phyloP scores from a whole-genome alignment of 2,888 invertebrate species.

The Ditula angustiorana region DNA sequence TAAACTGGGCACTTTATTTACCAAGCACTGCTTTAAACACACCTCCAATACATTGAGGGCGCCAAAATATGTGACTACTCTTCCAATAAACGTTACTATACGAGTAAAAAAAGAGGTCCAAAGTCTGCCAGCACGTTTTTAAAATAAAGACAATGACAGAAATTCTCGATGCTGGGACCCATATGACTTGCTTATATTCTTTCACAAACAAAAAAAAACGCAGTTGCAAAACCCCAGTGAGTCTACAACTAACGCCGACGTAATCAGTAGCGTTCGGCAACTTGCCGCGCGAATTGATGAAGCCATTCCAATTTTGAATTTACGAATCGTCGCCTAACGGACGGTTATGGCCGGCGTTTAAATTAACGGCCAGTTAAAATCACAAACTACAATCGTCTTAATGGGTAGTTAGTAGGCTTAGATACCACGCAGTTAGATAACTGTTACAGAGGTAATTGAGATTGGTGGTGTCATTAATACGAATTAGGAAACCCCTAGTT shows the following conservation, averaged over 20 bases:
- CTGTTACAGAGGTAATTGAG: conserved; percentile 21
- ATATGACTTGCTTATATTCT: no score
- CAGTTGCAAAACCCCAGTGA: neutral
- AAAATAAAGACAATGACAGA: no score
- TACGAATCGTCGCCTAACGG: conserved; percentile 57
- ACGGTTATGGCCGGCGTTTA: conserved; percentile 57
- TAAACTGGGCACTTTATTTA: no score
- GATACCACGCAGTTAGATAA: conserved; percentile 28
- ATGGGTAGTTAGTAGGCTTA: conserved; percentile 44
- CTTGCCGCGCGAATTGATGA: conserved; percentile 49
- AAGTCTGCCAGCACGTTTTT: no score
- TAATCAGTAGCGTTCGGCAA: conserved; percentile 46
- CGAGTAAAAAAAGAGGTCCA: no score
- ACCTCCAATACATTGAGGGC: no score
- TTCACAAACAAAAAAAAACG: no score
- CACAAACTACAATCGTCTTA: conserved; percentile 56
- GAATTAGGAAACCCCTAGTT: neutral
- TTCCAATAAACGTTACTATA: no score
- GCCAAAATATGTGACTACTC: no score
- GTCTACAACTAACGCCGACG: conserved; percentile 41
- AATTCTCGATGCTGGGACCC: no score
- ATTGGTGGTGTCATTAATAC: conserved; percentile 14
- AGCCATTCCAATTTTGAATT: conserved; percentile 57
- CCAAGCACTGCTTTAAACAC: no score
- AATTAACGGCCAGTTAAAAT: conserved; percentile 70